Evolutionary conservation across 2,113 vertebrate species (phyloP).

Genomic region (Beaufortia kweichowensis): DNA sequence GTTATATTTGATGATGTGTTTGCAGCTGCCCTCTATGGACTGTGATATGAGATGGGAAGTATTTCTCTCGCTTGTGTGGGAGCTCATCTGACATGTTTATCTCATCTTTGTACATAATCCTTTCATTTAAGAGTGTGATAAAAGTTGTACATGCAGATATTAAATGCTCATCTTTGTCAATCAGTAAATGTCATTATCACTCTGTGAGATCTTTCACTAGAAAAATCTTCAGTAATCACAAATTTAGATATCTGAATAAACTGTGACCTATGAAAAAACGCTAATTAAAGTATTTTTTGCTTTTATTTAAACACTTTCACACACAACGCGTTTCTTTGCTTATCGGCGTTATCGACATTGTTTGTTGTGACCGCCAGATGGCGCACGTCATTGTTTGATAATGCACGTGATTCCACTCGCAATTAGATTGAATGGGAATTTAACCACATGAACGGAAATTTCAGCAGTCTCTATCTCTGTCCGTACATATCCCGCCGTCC

Average conservation of each 20-base stretch:
- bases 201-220: slow-evolving; percentile 23
- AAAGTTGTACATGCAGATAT: not conserved
- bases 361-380: slow-evolving; percentile 56
- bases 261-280: slow-evolving; percentile 6
- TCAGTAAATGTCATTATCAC: slow-evolving; percentile 43
- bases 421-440: not conserved
- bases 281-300: not conserved
- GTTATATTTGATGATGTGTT: too few relatives aligned
- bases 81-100: not conserved
- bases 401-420: not conserved
- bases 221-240: slow-evolving; percentile 15
- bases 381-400: slow-evolving; percentile 39
- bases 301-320: not conserved
- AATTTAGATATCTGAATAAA: slow-evolving; percentile 53
- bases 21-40: too few relatives aligned
- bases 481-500: not conserved
- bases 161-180: slow-evolving; percentile 22
- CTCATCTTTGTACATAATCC: slow-evolving; percentile 32
- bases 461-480: too few relatives aligned
- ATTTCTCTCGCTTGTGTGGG: not conserved
- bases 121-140: not conserved
- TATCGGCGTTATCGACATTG: not conserved
- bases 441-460: not conserved
- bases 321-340: too few relatives aligned
- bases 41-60: not conserved